Base-by-base conservation (phyloP, 1,140 invertebrate genomes). In the Heliconius hermathena region DNA sequence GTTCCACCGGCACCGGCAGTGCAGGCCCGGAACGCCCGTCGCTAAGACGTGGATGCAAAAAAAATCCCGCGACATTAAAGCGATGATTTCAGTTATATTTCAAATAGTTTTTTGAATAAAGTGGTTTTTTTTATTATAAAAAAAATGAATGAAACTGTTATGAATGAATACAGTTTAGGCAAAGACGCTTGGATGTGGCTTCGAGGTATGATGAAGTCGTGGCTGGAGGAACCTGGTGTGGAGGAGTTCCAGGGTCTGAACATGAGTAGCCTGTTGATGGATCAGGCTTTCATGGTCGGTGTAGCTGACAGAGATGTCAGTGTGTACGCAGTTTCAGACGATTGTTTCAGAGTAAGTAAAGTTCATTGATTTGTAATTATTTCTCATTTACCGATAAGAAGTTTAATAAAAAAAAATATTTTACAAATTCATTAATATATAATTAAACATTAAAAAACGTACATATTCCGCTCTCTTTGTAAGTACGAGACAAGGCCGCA, bases 241-340 rank as follows among this genome's bases (percentile, higher is more conserved):
- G 89, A 90, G 46, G 87, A 91, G 73, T 83, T 87, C 79, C 85
- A 89, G 71, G 94, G 90, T 22, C 89, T 94, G 41, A 89, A 95
- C 76, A 85, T 95, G 84, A 90, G 92, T 8, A 83, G 92, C 3
- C 84, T 96, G 82, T 89, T 90, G 20, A 95, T 95, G 85, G 96
- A 97, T 82, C 90, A 96, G 85, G 96, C 96, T 0, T 97, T 95
- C 77, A 87, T 96, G 38, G 81, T 95, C 2, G 94, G 89, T 18
- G 87, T 84, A 0, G 82, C 93, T 16, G 85, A 91, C 16, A 85
- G 85, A 18, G 86, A 95, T 77, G 86, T 92, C 1, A 95, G 91
- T 83, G 86, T 96, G 2, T 96, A 96, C 81, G 92, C 93, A 57
- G 93, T 96, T 3, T 96, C 96, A n/a, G 94, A 95, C 41, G 96